Base-by-base conservation (phyloP, 2,113 vertebrate species). In the Cinclus cinclus region DNA sequence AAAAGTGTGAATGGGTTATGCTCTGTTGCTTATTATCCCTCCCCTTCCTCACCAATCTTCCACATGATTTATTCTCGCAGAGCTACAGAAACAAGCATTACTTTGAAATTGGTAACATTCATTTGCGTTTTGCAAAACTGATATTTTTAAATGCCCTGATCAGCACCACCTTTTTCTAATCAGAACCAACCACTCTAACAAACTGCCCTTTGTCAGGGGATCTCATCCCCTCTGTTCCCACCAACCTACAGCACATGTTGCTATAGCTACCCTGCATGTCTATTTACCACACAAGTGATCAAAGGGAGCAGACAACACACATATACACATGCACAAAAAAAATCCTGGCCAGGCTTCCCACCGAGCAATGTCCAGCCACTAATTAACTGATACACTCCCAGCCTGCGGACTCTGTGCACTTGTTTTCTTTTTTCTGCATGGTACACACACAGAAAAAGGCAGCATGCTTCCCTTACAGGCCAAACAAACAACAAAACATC, bases 241-340 rank as follows among this genome's bases (percentile, higher is more conserved):
- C 94, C 97, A 97, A 97, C 77, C 91, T 97, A 97, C 90, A 96
- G 96, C 92, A 97, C 96, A 96, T 83, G 97, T 98, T 98, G 95
- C 98, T 98, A 98, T 98, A 98, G 98, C 95, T 98, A 99, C 98
- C 83, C 95, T 94, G 96, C 97, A 97, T 91, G 97, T 98, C 96
- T 98, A 97, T 98, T 98, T 98, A 98, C 98, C 98, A 98, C 97
- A 98, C 95, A 97, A 97, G 96, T 96, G 98, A 98, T 99, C 98
- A 98, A 98, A 98, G 97, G 94, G 76, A 95, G 94, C 95, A 97
- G 96, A 96, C 98, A 97, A 97, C 97, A 93, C 95, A 96, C 94
- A 97, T 55, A 89, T 37, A 87, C 71, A 95, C 73, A 95, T 9
- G 11, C 87, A 92, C 46, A 94, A 74, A 96, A 96, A 97, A 97